phyloP scores from a whole-genome alignment of 1,140 invertebrate genomes.

The Halictus rubicundus region DNA sequence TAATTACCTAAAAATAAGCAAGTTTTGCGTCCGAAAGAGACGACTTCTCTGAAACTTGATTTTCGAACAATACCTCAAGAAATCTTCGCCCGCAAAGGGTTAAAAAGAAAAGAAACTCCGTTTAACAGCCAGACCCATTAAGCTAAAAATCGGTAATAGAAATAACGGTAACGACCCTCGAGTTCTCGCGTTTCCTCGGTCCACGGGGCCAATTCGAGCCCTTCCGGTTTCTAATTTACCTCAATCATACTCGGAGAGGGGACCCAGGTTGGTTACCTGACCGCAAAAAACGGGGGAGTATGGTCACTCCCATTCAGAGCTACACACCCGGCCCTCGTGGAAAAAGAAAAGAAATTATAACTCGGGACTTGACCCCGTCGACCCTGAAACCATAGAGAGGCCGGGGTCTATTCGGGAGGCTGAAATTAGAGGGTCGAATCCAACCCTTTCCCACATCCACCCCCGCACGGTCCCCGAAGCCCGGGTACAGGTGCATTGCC shows the following conservation, averaged over 20 bases:
- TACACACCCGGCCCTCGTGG: not conserved
- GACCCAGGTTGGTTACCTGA: constrained; percentile 1
- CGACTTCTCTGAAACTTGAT: too few species aligned
- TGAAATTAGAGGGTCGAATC: constrained; percentile 62
- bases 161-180: constrained; percentile 11
- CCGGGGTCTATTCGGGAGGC: constrained; percentile 45
- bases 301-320: constrained; percentile 9
- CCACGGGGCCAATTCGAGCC: constrained; percentile 14
- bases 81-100: too few species aligned
- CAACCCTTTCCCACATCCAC: constrained; percentile 60
- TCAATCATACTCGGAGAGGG: constrained; percentile 20
- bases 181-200: constrained; percentile 49
- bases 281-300: constrained; percentile 4
- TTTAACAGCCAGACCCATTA: too few species aligned
- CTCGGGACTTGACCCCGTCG: constrained; percentile 46
- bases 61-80: too few species aligned
- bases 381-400: constrained; percentile 42
- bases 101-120: too few species aligned
- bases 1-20: too few species aligned
- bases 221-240: constrained; percentile 40
- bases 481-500: constrained; percentile 59
- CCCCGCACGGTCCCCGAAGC: constrained; percentile 37
- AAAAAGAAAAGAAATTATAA: constrained; percentile 41
- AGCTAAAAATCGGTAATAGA: too few species aligned
- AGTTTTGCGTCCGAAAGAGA: too few species aligned